These are phyloP conservation scores for Sylvilagus bachmani DNA, from an alignment of 2,113 vertebrate genomes.

Conservation along the genomic window DNA sequence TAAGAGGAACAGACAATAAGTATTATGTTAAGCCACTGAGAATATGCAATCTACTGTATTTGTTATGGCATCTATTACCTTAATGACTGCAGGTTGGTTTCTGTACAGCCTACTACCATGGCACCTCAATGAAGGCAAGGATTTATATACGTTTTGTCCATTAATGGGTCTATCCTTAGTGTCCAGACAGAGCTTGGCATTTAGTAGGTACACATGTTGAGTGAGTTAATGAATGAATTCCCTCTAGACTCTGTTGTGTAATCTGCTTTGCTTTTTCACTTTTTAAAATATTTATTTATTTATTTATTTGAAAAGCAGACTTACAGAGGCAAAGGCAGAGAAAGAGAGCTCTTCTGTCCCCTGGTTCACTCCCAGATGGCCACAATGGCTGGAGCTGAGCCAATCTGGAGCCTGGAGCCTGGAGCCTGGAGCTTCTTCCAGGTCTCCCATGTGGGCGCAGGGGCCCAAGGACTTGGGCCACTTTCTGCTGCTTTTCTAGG, in stretches of 20 bases:
- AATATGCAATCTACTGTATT: background rate
- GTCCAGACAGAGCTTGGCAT: background rate
- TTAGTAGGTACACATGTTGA: background rate
- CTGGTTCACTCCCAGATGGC: too few relatives aligned
- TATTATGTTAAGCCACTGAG: background rate
- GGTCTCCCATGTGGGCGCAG: too few relatives aligned
- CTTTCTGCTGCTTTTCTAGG: too few relatives aligned
- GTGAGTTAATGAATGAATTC: constrained; percentile 1
- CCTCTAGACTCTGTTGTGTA: background rate
- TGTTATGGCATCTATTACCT: background rate
- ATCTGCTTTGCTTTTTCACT: background rate
- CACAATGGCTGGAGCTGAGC: too few relatives aligned
- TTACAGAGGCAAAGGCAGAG: too few relatives aligned
- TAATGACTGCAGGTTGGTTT: background rate
- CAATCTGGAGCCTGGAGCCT: too few relatives aligned
- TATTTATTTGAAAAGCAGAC: too few relatives aligned
- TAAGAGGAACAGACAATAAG: background rate
- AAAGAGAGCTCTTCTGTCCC: too few relatives aligned
- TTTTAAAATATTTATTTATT: too few relatives aligned
- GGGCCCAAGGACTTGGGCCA: too few relatives aligned
- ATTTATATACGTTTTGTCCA: background rate
- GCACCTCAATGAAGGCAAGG: background rate
- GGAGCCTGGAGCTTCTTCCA: too few relatives aligned
- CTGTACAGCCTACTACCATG: background rate
- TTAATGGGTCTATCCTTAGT: background rate